Conservation (phyloP, 2,113 vertebrate species). For the Hiodon alosoides region DNA sequence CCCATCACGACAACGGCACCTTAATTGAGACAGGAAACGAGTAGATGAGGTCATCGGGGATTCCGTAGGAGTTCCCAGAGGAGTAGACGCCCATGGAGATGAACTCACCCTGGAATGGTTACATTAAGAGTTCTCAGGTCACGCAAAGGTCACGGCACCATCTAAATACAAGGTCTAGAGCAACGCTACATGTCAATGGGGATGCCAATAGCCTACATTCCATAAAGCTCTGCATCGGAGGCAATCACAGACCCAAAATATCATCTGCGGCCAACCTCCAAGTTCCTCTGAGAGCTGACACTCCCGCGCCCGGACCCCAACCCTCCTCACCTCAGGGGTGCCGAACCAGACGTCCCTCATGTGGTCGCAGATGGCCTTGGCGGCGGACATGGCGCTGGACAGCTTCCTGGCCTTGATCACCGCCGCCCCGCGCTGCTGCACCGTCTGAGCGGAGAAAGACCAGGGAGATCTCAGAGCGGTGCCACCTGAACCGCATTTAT, state of each 20-base stretch:
- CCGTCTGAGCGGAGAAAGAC: conserved; percentile 63
- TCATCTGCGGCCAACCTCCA: background rate
- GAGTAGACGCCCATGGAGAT: conserved; percentile 93
- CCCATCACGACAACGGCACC: conserved; percentile 49
- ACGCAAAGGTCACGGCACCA: background rate
- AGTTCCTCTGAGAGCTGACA: background rate
- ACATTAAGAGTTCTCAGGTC: background rate
- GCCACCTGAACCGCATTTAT: too few species aligned
- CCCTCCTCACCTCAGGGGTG: conserved; percentile 76
- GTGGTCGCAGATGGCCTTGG: conserved; percentile 95
- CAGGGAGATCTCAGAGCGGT: too few species aligned
- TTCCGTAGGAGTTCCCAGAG: conserved; percentile 79
- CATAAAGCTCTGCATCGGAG: background rate
- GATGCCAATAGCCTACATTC: background rate
- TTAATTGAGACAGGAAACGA: conserved; percentile 92
- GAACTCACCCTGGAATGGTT: conserved; percentile 77
- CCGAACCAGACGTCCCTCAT: conserved; percentile 95
- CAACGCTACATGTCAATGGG: background rate
- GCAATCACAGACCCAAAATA: background rate
- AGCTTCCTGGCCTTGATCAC: conserved; percentile 95
- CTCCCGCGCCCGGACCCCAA: background rate
- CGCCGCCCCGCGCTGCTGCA: conserved; percentile 88
- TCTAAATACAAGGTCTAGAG: background rate
- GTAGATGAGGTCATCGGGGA: conserved; percentile 86
- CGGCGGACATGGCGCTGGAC: conserved; percentile 96